These are phyloP conservation scores for Drosophila parthenogenetica DNA, from an alignment of 2,888 invertebrate species.

Conservation along the genomic window DNA sequence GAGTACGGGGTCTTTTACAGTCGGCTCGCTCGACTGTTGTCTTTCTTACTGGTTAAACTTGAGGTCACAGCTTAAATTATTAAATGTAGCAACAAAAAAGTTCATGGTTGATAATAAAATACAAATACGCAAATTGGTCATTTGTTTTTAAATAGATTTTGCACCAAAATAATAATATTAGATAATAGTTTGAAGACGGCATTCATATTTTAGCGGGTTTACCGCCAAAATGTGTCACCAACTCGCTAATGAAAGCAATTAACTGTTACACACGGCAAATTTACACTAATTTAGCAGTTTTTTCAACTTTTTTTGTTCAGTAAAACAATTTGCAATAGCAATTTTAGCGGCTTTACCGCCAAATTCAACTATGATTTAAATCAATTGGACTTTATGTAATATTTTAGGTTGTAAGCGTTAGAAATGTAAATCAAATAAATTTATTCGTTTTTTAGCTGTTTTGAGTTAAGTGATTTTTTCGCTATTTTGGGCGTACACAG, in stretches of 20 bases:
- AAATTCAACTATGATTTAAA: background rate
- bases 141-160: background rate
- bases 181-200: background rate
- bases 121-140: constrained; percentile 4
- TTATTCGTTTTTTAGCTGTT: background rate
- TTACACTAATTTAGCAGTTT: background rate
- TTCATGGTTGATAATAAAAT: background rate
- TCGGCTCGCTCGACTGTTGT: too few relatives aligned
- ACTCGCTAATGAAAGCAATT: background rate
- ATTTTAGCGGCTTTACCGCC: background rate
- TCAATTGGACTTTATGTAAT: too few relatives aligned
- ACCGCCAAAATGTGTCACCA: background rate
- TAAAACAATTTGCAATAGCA: background rate
- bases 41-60: too few relatives aligned
- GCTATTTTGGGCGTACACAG: background rate
- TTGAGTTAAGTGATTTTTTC: background rate
- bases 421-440: too few relatives aligned
- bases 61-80: constrained; percentile 37
- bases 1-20: too few relatives aligned
- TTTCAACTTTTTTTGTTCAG: background rate
- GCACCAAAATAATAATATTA: background rate
- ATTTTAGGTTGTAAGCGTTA: too few relatives aligned
- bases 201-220: background rate
- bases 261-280: background rate
- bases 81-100: background rate